Evolutionary conservation across 2,888 invertebrate species (phyloP).

Genomic region (Cerceris ruficornis): DNA sequence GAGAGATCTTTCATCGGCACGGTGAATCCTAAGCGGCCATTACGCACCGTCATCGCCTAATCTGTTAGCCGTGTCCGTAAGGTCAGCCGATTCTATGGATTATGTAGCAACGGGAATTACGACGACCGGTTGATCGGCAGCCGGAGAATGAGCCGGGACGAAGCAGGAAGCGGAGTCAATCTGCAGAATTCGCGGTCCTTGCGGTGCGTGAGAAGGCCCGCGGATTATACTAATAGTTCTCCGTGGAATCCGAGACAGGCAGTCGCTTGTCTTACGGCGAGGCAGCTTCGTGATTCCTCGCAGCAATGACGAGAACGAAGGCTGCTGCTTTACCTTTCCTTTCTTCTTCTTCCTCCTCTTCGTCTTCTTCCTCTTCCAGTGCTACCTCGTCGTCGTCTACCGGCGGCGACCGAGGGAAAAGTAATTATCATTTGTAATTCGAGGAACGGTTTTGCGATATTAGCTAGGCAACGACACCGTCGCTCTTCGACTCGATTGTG

Average conservation of each 20-base stretch:
- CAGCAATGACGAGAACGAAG: slow-evolving; percentile 17
- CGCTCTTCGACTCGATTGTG: slow-evolving; percentile 6
- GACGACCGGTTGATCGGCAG: slow-evolving; percentile 56
- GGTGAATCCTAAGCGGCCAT: slow-evolving; percentile 38
- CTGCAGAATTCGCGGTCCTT: slow-evolving; percentile 69
- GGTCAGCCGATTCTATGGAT: slow-evolving; percentile 54
- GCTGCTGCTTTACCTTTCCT: background rate
- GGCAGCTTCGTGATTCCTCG: slow-evolving; percentile 29
- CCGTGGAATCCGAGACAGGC: slow-evolving; percentile 64
- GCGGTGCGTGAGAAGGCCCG: slow-evolving; percentile 66
- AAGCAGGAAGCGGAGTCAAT: slow-evolving; percentile 67
- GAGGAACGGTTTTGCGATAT: slow-evolving; percentile 37
- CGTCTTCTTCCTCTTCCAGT: background rate
- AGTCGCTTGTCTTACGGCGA: slow-evolving; percentile 31
- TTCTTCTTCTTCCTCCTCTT: background rate
- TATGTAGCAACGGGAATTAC: slow-evolving; percentile 53
- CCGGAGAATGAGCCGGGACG: slow-evolving; percentile 49
- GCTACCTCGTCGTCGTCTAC: background rate
- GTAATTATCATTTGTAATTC: slow-evolving; percentile 57
- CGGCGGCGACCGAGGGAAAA: slow-evolving; percentile 19
- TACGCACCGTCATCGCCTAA: slow-evolving; percentile 50
- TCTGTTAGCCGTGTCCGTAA: slow-evolving; percentile 42
- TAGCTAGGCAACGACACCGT: slow-evolving; percentile 15
- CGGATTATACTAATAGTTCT: slow-evolving; percentile 55
- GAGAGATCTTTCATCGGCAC: slow-evolving; percentile 11